A percentile compares a stretch with the other conserved stretches of the same genome.
Conservation (phyloP, 2,797 vertebrate genomes). For the Oreochromis grahami region DNA sequence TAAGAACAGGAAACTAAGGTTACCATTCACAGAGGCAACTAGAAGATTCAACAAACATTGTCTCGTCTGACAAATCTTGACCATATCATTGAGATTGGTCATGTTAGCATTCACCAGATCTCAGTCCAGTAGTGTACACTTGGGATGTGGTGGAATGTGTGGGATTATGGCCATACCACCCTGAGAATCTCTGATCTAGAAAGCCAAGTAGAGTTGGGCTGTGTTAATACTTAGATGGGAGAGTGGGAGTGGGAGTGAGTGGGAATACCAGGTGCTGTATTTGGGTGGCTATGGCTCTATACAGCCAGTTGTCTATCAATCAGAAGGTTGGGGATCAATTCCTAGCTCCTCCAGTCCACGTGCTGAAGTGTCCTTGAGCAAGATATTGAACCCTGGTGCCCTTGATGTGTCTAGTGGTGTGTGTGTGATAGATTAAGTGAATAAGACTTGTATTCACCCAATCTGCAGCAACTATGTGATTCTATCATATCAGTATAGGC, state of each 20-base stretch:
- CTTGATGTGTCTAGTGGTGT: background rate
- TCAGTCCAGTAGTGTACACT: background rate
- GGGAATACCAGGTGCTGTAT: background rate
- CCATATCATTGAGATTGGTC: background rate
- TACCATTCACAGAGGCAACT: background rate
- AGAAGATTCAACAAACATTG: background rate
- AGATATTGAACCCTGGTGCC: background rate
- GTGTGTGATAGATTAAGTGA: background rate
- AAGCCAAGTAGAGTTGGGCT: background rate
- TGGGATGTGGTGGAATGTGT: background rate
- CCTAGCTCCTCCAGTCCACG: accelerated
- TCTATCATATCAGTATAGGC: background rate
- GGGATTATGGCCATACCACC: background rate
- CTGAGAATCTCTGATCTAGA: background rate
- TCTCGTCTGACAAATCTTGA: background rate
- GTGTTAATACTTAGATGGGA: background rate
- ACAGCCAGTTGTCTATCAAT: background rate
- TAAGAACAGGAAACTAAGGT: background rate
- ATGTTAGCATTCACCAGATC: background rate
- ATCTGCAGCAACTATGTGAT: background rate
- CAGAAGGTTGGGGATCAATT: background rate
- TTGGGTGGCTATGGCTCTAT: background rate
- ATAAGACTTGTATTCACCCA: background rate
- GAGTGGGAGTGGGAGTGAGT: no score
- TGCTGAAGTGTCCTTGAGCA: background rate